phyloP scores from a whole-genome alignment of 2,113 vertebrate genomes.

The Xenopus tropicalis region UCB_Xtro_10.0 CM004444.2:132444501-132445000 shows the following conservation, averaged over 20 bases:
- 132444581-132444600: conserved; percentile 4
- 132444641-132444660: conserved; percentile 1
- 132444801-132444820: conserved; percentile 12
- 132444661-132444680: conserved; percentile 25
- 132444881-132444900: not conserved
- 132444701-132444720: conserved; percentile 34
- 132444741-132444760: conserved; percentile 22
- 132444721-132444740: conserved; percentile 32
- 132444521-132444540: too few species aligned
- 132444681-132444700: conserved; percentile 26
- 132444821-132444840: conserved; percentile 27
- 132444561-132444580: conserved; percentile 6
- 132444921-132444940: conserved; percentile 14
- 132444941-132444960: not conserved
- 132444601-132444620: conserved; percentile 11
- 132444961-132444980: not conserved
- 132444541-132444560: not conserved
- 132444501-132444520: not conserved
- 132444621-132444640: conserved; percentile 22
- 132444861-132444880: conserved; percentile 8
- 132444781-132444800: conserved; percentile 39
- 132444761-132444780: conserved; percentile 42
- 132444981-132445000: too few species aligned
- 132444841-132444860: conserved; percentile 22
- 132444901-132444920: too few species aligned